Evolutionary conservation across 2,113 vertebrate genomes (phyloP), one percentile per base, ranked within the genome.

Genomic region (Daboia siamensis): DNA sequence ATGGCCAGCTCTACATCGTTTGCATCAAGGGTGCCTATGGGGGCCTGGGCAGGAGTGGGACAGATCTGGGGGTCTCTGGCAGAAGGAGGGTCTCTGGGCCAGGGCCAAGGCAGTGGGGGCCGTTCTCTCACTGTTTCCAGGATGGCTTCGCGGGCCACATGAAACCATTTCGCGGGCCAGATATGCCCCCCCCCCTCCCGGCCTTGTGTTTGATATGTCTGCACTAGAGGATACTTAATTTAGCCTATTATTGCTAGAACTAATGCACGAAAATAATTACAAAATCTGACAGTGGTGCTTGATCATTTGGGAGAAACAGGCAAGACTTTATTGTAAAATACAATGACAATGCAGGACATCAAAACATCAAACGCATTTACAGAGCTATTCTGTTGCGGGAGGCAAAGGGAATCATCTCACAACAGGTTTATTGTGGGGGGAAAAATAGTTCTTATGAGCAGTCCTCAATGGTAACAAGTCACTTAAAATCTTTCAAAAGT

Each of bases 301-400:
- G 39, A 0, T 85, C 89, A 51, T 6, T 24, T 21, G 15, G 69
- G 7, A 39, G 26, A 33, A 61, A 17, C 11, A 86, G 57, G 6
- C 57, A 54, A 89, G 46, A 51, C 74, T 97, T 97, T 96, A 97
- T 97, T 97, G 96, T 94, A 95, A 95, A 96, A 95, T 91, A 80
- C 95, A 85, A 92, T 0, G 24, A 54, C 91, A 94, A 95, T 89
- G 95, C 46, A 94, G 87, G 93, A 93, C 91, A 91, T 87, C 21
- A 21, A 46, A 26, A 52, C 33, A 1, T 51, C 33, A 1, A 29
- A 64, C 29, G n/a, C n/a, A 17, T 44, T 2, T 4, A 87, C 0
- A 26, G 33, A 89, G 74, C 13, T 17, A 23, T 48, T 55, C 1
- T 17, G 29, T 17, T 15, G 2, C 20, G 39, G 24, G 26, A 44